A percentile compares a stretch with the other conserved stretches of the same genome.
Evolutionary conservation across 1,140 invertebrate species (phyloP).

Genomic region (Tetragonula clypearis): DNA sequence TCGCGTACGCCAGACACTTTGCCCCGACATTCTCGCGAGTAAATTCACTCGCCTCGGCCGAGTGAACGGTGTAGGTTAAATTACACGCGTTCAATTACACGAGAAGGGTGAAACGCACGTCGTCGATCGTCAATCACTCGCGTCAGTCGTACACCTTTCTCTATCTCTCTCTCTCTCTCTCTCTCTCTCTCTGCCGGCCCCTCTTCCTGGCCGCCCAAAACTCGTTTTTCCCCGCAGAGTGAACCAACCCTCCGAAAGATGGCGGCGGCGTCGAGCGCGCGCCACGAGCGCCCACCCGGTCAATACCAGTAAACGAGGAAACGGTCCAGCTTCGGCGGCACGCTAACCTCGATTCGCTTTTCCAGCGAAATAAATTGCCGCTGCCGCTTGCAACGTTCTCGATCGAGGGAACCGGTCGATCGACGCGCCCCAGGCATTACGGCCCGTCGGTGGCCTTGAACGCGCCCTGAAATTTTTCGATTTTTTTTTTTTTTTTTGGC

Average conservation of each 20-base stretch:
- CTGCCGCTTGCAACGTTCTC: constrained; percentile 18
- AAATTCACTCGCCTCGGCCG: no score
- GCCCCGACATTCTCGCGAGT: no score
- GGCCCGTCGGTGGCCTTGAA: constrained; percentile 39
- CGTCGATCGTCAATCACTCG: background rate
- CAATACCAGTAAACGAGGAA: constrained; percentile 65
- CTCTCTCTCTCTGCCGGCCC: no score
- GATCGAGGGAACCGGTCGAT: constrained; percentile 8
- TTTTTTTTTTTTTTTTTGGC: no score
- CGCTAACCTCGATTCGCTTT: constrained; percentile 73
- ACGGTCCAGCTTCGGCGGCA: constrained; percentile 68
- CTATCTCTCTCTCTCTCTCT: no score
- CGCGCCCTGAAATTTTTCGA: background rate
- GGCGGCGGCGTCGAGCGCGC: constrained; percentile 55
- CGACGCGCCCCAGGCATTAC: constrained; percentile 2
- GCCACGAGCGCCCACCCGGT: constrained; percentile 61
- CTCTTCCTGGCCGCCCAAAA: constrained; percentile 37
- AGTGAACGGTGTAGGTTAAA: background rate
- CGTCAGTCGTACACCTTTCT: no score
- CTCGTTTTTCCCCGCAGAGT: background rate
- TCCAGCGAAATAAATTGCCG: background rate
- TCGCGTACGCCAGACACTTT: background rate
- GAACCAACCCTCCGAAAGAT: constrained; percentile 45
- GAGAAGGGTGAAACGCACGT: background rate
- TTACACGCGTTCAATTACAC: background rate